Evolutionary conservation across 2,113 vertebrate species (phyloP), one percentile per base, ranked within the genome.

Genomic region (Mohoua ochrocephala): DNA sequence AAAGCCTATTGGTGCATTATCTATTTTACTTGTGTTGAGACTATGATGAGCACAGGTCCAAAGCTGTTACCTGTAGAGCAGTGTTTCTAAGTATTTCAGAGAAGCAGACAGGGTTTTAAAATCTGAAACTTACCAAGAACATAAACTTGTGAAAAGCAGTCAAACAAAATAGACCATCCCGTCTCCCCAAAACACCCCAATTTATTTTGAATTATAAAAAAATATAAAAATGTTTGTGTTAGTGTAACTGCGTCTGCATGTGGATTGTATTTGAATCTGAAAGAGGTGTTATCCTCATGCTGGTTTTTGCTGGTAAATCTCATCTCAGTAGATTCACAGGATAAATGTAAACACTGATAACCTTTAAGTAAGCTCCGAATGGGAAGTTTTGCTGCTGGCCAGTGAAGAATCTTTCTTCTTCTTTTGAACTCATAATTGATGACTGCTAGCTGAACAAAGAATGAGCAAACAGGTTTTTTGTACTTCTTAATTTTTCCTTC

Each of bases 131-230:
- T 45, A 35, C 0, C 0, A 3, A 69, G 21, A 31, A 45, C 15
- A 18, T 61, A n/a, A 23, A 52, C 30, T 78, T 33, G 5, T 68
- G 23, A n/a, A 83, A 85, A 54, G 49, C 13, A 47, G 24, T 23
- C 12, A 64, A 49, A 44, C 10, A 44, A 63, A 56, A 33, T 6
- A 24, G 30, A 35, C 23, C 9, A 39, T 7, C 3, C 13, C 6
- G 10, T 23, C 5, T 11, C 9, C 4, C 1, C 1, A 18, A 42
- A 37, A 0, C 23, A 42, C 8, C 4, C 3, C 2, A 20, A 7
- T 50, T 22, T 57, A 3, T 23, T 21, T 44, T 47, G 49, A 41
- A 52, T 71, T 75, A 17, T 52, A 68, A 69, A 35, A 5, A 7
- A 60, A 21, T 78, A 18, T 22, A 21, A 31, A 81, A 52, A n/a